Evolutionary conservation across 2,797 vertebrate species (phyloP).

Genomic region (Neomorphus geoffroyi): DNA sequence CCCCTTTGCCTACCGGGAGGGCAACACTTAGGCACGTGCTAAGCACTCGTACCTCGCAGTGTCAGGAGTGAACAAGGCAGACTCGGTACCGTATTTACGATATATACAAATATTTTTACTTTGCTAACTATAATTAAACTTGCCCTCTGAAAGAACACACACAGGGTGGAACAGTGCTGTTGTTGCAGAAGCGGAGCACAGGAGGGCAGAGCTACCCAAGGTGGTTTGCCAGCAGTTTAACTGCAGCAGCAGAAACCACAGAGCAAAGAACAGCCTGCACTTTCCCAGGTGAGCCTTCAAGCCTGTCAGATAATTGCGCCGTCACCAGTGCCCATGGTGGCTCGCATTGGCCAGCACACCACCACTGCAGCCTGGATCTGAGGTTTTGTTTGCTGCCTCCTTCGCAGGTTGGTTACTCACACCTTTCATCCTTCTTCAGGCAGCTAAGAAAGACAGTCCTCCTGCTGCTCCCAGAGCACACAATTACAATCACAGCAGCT

Average conservation of each 20-base stretch:
- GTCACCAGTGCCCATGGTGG: fast-evolving
- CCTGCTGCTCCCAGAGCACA: not conserved
- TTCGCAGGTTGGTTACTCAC: not conserved
- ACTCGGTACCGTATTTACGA: not conserved
- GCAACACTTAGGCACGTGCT: fast-evolving
- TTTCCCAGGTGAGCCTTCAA: not conserved
- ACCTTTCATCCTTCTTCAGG: not conserved
- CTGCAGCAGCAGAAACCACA: not conserved
- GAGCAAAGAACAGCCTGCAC: not conserved
- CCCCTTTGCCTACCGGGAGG: not conserved
- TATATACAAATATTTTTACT: not conserved
- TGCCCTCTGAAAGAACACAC: not conserved
- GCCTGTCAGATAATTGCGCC: not conserved
- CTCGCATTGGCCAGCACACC: not conserved
- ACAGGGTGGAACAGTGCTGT: not conserved
- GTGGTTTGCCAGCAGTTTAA: not conserved
- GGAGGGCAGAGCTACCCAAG: not conserved
- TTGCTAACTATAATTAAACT: not conserved
- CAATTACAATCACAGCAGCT: not conserved
- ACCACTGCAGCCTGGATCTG: not conserved
- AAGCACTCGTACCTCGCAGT: not conserved
- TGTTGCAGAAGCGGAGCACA: not conserved
- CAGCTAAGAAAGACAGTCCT: not conserved
- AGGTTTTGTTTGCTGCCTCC: not conserved
- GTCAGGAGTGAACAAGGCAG: not conserved